These are phyloP conservation scores for Rutilus rutilus DNA, from an alignment of 2,113 vertebrate genomes.

Conservation along the genomic window DNA sequence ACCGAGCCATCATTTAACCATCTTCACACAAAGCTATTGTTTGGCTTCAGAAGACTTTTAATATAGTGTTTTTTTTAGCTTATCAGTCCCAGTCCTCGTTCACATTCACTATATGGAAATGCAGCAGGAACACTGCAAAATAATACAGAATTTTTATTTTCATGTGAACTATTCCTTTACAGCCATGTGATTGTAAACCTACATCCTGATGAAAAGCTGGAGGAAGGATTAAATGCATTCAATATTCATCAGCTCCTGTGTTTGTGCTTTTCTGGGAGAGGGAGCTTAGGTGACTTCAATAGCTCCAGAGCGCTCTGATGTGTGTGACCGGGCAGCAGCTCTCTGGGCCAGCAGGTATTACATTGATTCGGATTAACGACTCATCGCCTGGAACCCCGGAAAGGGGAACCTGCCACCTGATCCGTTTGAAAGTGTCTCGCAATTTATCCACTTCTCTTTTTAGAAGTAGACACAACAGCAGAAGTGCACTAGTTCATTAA, in stretches of 20 bases:
- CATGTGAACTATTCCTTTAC: background rate
- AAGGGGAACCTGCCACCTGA: slow-evolving; percentile 60
- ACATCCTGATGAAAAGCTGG: slow-evolving; percentile 31
- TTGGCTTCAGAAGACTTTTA: background rate
- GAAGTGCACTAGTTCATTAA: background rate
- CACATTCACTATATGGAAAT: background rate
- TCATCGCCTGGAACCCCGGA: slow-evolving; percentile 58
- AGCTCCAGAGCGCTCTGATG: slow-evolving; percentile 55
- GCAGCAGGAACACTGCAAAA: background rate
- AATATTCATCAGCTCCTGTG: slow-evolving; percentile 49
- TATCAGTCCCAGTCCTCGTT: background rate
- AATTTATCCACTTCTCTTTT: slow-evolving; percentile 27
- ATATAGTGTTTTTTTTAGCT: background rate
- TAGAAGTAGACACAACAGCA: background rate
- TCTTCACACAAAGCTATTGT: background rate
- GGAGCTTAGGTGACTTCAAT: slow-evolving; percentile 54
- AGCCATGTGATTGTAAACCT: slow-evolving; percentile 47
- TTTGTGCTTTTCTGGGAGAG: slow-evolving; percentile 45
- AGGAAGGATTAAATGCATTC: slow-evolving; percentile 53
- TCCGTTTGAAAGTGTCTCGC: slow-evolving; percentile 41
- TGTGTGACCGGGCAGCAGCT: slow-evolving; percentile 41
- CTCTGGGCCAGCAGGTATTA: slow-evolving; percentile 58
- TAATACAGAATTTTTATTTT: background rate
- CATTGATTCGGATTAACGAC: slow-evolving; percentile 63
- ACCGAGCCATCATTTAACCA: background rate